Evolutionary conservation across 1,140 invertebrate genomes (phyloP), one percentile per base, ranked within the genome.

Genomic region (Phymorhynchus buccinoides): DNA sequence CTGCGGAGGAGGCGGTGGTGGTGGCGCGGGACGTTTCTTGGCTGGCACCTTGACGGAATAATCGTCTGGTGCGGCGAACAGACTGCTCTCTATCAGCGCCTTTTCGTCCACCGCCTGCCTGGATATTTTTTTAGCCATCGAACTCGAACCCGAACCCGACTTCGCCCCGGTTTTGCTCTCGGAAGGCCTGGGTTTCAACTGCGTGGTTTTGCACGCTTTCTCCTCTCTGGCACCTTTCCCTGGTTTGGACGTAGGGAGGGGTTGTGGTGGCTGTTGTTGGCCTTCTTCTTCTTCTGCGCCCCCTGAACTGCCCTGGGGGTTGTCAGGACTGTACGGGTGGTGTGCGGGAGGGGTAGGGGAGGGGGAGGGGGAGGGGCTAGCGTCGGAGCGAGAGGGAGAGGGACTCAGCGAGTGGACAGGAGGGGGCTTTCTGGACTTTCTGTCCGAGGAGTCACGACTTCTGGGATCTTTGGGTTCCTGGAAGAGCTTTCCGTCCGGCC

Each of bases 391-490:
- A 1, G 56, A 27, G 22, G 56, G 56, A 22, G 56, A 62, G 56
- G 56, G 56, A 27, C 56, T 62, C 0, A 62, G 12, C 12, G 56
- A 62, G n/a, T 62, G 56, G 14, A 27, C 14, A 16, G 22, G 12
- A 27, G 56, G 56, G n/a, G 18, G 56, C n/a, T 62, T 62, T 62
- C 56, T 62, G 56, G 56, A 27, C 56, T 62, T 62, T 16, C 14
- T 62, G 12, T 62, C 56, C 0, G 56, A 22, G 56, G 14, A 62
- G 56, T 27, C 56, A 27, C 56, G 56, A 27, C 12, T 16, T 62
- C 56, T n/a, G n/a, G n/a, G n/a, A 56, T 75, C 75, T 42, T 68
- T 82, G 9, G 66, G 81, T 42, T 83, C 81, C 37, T 71, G 62
- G 32, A 83, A 83, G 6, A 71, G 35, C 32, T 83, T 83, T 1